Evolutionary conservation across 2,113 vertebrate species (phyloP).

Genomic region (pig (Sus scrofa)): T2T-Sscrofa CM000824.6:184775501-184776000

Average conservation of each 20-base stretch:
- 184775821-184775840: neutral
- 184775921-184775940: neutral
- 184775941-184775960: neutral
- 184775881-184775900: neutral
- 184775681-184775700: no score
- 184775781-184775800: neutral
- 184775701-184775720: neutral
- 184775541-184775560: neutral
- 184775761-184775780: neutral
- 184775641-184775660: neutral
- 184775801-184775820: neutral
- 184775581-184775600: neutral
- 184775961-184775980: neutral
- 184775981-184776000: slow-evolving; percentile 10
- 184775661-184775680: neutral
- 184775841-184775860: neutral
- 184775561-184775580: neutral
- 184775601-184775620: neutral
- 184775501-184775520: neutral
- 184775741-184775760: neutral
- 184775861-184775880: neutral
- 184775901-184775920: neutral
- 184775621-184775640: neutral
- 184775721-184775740: neutral
- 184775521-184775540: neutral